These are phyloP conservation scores for Varroa destructor DNA, from an alignment of 1,140 invertebrate genomes.

Conservation along the genomic window DNA sequence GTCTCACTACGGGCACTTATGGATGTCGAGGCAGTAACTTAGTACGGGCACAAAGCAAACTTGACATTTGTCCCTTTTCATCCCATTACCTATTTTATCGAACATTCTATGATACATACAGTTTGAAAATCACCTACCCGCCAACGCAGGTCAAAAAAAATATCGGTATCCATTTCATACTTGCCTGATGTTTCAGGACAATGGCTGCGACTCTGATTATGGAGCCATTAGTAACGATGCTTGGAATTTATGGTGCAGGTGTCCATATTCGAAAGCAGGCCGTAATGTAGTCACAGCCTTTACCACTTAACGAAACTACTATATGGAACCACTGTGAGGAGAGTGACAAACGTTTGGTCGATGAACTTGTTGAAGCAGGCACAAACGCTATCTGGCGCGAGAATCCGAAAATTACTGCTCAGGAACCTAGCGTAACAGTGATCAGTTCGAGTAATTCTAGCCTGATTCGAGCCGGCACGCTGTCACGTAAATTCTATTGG, in stretches of 20 bases:
- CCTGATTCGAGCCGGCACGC: neutral
- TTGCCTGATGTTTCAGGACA: neutral
- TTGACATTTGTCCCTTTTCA: neutral
- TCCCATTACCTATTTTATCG: too few relatives aligned
- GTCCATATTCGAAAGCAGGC: neutral
- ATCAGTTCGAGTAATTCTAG: neutral
- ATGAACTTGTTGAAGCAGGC: neutral
- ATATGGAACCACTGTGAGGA: constrained; percentile 17
- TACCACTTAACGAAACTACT: neutral
- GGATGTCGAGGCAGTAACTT: neutral
- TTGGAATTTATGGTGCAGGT: constrained; percentile 3
- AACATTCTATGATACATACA: too few relatives aligned
- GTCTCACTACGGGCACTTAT: neutral
- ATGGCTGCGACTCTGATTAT: neutral
- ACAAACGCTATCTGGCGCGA: neutral
- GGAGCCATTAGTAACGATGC: neutral
- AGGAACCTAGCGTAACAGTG: neutral
- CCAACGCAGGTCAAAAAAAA: too few relatives aligned
- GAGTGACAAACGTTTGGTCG: neutral
- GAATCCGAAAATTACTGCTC: neutral
- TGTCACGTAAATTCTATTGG: constrained; percentile 12
- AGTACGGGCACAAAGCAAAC: constrained; percentile 3
- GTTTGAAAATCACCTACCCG: too few relatives aligned
- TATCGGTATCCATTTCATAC: too few relatives aligned
- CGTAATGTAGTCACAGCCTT: neutral